Evolutionary conservation across 2,888 invertebrate genomes (phyloP).

Genomic region (Endotricha flammealis): DNA sequence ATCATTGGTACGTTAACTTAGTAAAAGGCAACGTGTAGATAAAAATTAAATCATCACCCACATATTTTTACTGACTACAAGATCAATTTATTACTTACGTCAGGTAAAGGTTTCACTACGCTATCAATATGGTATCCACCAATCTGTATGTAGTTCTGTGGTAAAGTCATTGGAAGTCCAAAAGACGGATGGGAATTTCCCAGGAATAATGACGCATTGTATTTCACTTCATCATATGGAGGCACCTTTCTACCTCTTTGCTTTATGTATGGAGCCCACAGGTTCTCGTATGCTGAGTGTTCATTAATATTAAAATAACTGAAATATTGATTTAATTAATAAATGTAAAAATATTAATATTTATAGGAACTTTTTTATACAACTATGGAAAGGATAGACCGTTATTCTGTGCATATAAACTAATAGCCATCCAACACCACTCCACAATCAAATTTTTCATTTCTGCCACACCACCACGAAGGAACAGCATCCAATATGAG

Average conservation of each 20-base stretch:
- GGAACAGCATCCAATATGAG: too few relatives aligned
- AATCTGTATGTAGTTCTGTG: constrained; percentile 25
- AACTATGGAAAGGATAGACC: too few relatives aligned
- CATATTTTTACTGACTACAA: neutral
- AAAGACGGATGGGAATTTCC: constrained; percentile 28
- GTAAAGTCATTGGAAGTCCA: constrained; percentile 21
- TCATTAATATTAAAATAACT: constrained; percentile 1
- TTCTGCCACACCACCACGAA: too few relatives aligned
- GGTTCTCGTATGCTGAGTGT: neutral
- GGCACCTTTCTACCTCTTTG: constrained; percentile 14
- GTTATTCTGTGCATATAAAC: too few relatives aligned
- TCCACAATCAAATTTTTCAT: too few relatives aligned
- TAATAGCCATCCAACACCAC: too few relatives aligned
- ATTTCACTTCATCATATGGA: constrained; percentile 16
- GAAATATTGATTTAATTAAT: constrained; percentile 1
- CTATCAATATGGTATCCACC: constrained; percentile 30
- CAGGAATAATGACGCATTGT: constrained; percentile 26
- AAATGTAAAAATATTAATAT: too few relatives aligned
- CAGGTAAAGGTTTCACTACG: constrained; percentile 25
- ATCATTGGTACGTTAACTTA: too few relatives aligned
- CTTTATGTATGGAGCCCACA: constrained; percentile 5
- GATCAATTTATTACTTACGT: constrained; percentile 19
- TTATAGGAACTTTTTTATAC: too few relatives aligned
- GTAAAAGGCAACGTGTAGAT: too few relatives aligned
- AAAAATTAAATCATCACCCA: neutral